Evolutionary conservation across 2,113 vertebrate species (phyloP), one percentile per base, ranked within the genome.

Genomic region (Myiozetetes cayanensis): DNA sequence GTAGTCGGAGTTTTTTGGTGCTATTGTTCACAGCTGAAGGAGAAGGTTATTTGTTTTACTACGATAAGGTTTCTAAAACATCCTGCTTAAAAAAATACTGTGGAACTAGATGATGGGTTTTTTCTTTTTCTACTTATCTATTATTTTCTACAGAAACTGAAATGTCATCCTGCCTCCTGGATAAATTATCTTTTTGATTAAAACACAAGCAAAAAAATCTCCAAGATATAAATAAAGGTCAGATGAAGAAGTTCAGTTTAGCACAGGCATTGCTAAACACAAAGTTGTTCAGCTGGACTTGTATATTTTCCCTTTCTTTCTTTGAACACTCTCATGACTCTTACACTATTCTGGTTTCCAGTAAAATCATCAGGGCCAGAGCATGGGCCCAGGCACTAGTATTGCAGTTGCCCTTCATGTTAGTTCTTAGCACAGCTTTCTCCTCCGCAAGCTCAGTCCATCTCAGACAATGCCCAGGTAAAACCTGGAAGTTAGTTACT

Each of bases 11-110:
- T 28, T 37, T 95, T 89, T 67, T 93, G 59, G 80, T 94, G 47
- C 65, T 82, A 78, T 96, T 96, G 81, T 96, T 97, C 91, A 85
- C n/a, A 79, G 87, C 80, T 93, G 82, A 97, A 95, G 94, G 86
- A 95, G 94, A 94, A 96, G 55, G 90, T 88, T 94, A 97, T 97
- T 96, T 97, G 95, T 97, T 97, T 97, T 97, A 91, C 94, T 86
- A 94, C 95, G 94, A 96, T 96, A 97, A 97, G 91, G 63, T 96
- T 97, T 95, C 93, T 95, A 93, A 96, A 95, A 80, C 80, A 94
- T 63, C 23, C 75, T 89, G 43, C 49, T 75, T 73, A 41, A 80
- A 92, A 85, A 87, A 92, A 46, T 33, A 49, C 39, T 78, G 56
- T 27, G 90, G 86, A 94, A 95, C 33, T n/a, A 84, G 67, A 96